Percentiles rank a stretch among this genome's conserved stretches.
Evolutionary conservation across 1,140 invertebrate species (phyloP).

Genomic region (Papilio dardanus): DNA sequence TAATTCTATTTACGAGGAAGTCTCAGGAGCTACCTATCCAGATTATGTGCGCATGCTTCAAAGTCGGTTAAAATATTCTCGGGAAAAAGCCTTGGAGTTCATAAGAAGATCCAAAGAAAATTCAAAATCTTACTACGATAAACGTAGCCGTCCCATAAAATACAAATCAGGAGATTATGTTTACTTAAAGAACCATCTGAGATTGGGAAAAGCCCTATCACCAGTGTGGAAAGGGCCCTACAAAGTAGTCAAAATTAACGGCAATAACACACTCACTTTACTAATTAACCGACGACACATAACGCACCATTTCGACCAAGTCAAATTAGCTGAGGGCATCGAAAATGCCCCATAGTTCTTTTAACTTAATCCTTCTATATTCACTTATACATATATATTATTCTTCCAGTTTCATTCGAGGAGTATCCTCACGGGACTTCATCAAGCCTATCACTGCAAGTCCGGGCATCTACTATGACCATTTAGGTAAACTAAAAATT

Average conservation of each 20-base stretch:
- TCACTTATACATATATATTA: no score
- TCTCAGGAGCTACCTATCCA: background rate
- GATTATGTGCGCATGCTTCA: constrained; percentile 37
- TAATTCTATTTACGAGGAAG: background rate
- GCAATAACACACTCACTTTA: constrained; percentile 23
- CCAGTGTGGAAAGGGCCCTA: constrained; percentile 29
- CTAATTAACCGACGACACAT: constrained; percentile 39
- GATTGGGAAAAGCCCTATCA: constrained; percentile 33
- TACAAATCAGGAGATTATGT: constrained; percentile 35
- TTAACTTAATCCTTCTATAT: no score
- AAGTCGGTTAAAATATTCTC: constrained; percentile 28
- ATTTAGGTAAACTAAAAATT: constrained; percentile 39
- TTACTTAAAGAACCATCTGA: constrained; percentile 30
- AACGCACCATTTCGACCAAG: constrained; percentile 34
- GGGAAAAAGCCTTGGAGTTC: constrained; percentile 38
- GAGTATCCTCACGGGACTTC: constrained; percentile 24
- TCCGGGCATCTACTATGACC: constrained; percentile 39
- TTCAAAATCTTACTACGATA: constrained; percentile 38
- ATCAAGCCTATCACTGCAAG: constrained; percentile 41
- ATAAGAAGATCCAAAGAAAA: constrained; percentile 41
- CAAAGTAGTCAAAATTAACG: constrained; percentile 34
- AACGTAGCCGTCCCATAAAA: constrained; percentile 9
- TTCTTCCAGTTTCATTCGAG: no score
- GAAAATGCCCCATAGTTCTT: no score
- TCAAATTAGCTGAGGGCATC: no score